Evolutionary conservation across 2,113 vertebrate genomes (phyloP).

Genomic region (Mirza zaza): DNA sequence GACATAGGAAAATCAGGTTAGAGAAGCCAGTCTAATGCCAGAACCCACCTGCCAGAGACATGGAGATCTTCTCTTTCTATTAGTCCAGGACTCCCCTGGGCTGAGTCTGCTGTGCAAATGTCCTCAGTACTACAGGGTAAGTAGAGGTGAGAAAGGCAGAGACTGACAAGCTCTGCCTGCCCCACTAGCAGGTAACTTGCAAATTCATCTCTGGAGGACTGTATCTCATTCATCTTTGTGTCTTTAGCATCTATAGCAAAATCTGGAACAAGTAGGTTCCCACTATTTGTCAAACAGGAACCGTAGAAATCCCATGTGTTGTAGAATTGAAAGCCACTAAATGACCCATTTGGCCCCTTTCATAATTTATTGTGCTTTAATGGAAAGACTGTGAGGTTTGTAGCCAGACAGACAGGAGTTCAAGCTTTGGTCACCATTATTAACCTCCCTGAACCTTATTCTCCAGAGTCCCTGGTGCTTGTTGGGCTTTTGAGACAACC

Average conservation of each 20-base stretch:
- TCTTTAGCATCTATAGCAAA: not conserved
- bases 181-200: not conserved
- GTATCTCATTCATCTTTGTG: not conserved
- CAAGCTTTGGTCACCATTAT: slow-evolving; percentile 35
- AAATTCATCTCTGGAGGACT: not conserved
- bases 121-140: not conserved
- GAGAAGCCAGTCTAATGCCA: not conserved
- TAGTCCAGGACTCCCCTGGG: not conserved
- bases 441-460: slow-evolving; percentile 46
- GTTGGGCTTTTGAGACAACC: not conserved
- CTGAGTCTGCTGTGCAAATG: not conserved
- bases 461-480: not conserved
- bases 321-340: not conserved
- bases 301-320: not conserved
- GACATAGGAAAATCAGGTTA: not conserved
- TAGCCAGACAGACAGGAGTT: slow-evolving; percentile 29
- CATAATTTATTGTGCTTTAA: slow-evolving; percentile 54
- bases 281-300: slow-evolving; percentile 32
- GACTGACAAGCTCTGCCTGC: not conserved
- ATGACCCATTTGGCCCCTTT: slow-evolving; percentile 34
- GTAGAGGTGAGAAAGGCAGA: not conserved
- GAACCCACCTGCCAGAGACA: not conserved
- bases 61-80: not conserved
- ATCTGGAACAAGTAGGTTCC: not conserved
- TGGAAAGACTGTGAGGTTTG: slow-evolving; percentile 12